phyloP scores from a whole-genome alignment of 2,888 invertebrate species.

The Limnephilus rhombicus region DNA sequence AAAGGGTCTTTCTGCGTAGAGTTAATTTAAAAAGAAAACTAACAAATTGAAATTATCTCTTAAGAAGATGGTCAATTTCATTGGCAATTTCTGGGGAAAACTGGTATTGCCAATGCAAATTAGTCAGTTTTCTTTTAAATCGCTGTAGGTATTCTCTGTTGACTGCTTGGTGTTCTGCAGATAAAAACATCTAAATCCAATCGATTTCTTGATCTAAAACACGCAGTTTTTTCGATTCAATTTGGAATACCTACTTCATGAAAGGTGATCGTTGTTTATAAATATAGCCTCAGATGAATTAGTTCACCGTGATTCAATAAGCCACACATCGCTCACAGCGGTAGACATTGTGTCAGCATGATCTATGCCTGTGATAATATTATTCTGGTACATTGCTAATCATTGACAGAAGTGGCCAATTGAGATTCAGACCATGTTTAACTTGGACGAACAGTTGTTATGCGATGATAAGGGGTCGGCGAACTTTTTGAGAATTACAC shows the following conservation, averaged over 20 bases:
- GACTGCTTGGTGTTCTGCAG: background rate
- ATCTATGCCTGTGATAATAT: background rate
- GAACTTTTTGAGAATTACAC: background rate
- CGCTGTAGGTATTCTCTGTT: too few relatives aligned
- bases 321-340: background rate
- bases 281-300: background rate
- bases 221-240: background rate
- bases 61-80: too few relatives aligned
- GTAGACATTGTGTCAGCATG: background rate
- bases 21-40: too few relatives aligned
- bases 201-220: background rate
- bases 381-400: background rate
- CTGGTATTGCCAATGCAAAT: too few relatives aligned
- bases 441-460: background rate
- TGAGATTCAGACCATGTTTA: background rate
- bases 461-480: background rate
- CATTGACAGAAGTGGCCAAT: background rate
- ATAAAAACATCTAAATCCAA: background rate
- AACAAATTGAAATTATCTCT: too few relatives aligned
- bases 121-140: background rate
- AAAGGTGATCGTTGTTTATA: background rate
- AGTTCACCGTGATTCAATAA: background rate
- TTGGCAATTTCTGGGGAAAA: too few relatives aligned
- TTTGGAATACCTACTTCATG: background rate
- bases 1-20: too few relatives aligned